Evolutionary conservation across 2,888 invertebrate genomes (phyloP).

Genomic region (Drosophila villosipedis): DNA sequence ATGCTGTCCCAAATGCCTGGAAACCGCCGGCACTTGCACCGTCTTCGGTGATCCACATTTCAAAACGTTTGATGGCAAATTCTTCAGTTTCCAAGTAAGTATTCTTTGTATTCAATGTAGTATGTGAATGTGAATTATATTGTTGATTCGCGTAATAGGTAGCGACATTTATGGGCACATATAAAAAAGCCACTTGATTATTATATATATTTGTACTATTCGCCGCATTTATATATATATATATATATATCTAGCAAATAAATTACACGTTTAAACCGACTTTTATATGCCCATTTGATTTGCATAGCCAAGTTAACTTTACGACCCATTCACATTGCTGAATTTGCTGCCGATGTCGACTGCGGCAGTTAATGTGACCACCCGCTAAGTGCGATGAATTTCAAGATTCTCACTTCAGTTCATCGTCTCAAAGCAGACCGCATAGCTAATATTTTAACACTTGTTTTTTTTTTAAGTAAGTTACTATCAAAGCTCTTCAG

Average conservation of each 20-base stretch:
- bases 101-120: background rate
- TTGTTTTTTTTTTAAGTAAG: no score
- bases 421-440: background rate
- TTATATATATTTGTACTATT: slow-evolving; percentile 14
- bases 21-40: slow-evolving; percentile 96
- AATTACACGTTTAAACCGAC: slow-evolving; percentile 28
- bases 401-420: background rate
- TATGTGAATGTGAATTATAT: background rate
- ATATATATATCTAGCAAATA: slow-evolving; percentile 26
- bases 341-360: slow-evolving; percentile 6
- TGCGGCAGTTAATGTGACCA: slow-evolving; percentile 27
- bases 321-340: slow-evolving; percentile 43
- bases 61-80: slow-evolving; percentile 96
- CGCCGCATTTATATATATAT: background rate
- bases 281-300: slow-evolving; percentile 47
- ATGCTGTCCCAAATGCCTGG: slow-evolving; percentile 95
- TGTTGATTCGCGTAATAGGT: slow-evolving; percentile 11
- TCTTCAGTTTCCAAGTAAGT: slow-evolving; percentile 94
- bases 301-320: slow-evolving; percentile 48
- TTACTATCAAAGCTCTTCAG: background rate
- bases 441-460: no score
- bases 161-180: slow-evolving; percentile 42
- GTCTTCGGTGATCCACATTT: slow-evolving; percentile 98
- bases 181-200: slow-evolving; percentile 25
- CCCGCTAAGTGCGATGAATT: slow-evolving; percentile 28